Conservation (phyloP, 2,888 invertebrate species). For the Phortica magna region DNA sequence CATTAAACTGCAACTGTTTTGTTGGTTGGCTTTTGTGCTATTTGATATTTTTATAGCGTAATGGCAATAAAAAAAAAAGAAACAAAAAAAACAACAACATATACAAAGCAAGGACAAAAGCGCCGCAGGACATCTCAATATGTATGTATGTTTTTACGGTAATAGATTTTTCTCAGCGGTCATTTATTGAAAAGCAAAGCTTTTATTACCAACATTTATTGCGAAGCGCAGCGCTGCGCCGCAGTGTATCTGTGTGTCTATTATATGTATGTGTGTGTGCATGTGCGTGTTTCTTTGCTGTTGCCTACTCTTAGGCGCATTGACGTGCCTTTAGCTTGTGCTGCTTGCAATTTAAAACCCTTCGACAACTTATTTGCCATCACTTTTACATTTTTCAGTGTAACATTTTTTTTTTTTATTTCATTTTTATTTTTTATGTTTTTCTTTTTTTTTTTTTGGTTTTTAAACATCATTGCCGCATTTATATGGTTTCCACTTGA, state of each 20-base stretch:
- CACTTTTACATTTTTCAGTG: neutral
- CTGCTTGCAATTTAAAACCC: neutral
- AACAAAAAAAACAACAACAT: too few species aligned
- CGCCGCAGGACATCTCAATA: conserved; percentile 11
- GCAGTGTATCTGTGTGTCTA: neutral
- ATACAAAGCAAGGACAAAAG: conserved; percentile 4
- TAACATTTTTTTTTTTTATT: neutral
- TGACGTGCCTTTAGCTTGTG: neutral
- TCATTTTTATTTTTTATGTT: conserved; percentile 1
- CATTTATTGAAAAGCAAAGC: conserved; percentile 32
- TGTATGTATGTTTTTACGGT: neutral
- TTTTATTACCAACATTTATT: conserved; percentile 16
- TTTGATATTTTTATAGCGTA: conserved; percentile 28
- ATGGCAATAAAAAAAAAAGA: neutral
- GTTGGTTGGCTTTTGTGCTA: conserved; percentile 9
- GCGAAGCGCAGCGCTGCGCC: neutral
- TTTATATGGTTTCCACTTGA: conserved; percentile 70
- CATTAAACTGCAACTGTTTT: conserved; percentile 57
- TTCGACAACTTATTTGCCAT: conserved; percentile 2
- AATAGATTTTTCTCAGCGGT: conserved; percentile 32
- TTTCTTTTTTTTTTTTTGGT: too few species aligned
- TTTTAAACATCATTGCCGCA: conserved; percentile 49
- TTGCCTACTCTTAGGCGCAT: conserved; percentile 10
- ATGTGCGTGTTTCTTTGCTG: neutral
- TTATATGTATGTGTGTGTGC: neutral